Base-by-base conservation (phyloP, 2,113 vertebrate genomes). In the Pelmatolapia mariae region DNA sequence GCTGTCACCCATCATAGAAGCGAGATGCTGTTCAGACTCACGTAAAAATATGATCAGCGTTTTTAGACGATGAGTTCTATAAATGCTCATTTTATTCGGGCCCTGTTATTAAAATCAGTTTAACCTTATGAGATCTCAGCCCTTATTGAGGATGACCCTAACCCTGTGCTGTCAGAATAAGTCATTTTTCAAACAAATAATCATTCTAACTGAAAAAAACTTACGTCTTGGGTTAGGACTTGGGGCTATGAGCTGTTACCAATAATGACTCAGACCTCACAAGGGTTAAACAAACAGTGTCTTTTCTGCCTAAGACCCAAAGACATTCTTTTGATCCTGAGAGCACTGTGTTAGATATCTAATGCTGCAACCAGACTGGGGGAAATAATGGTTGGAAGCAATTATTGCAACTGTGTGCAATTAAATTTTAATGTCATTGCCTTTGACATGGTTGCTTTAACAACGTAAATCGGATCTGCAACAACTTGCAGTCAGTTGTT, bases 151-250 rank as follows among this genome's bases (percentile, higher is more conserved):
- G 40, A 73, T 0, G 22, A 73, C 22, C 40, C 40, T 47, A 45
- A 71, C 22, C 66, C 38, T 73, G 22, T 73, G n/a, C 22, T 16
- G 4, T 73, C n/a, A 73, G 66, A 73, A 73, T 73, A 6, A 24
- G 66, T 43, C n/a, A 3, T 71, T 71, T 71, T 24, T 71, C 38
- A 45, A 45, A 45, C 22, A 45, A 73, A 45, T 16, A 73, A 47
- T 47, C 38, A 47, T 26, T 45, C 0, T 29, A 73, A 73, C 40
- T 73, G 68, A 47, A 13, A n/a, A 47, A n/a, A 0, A 8, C 11
- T 33, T 50, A 76, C 2, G 1, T 18, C 3, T 78, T 50, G 73
- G 16, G 1, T 78, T 52, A 52, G 10, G 45, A 7, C 9, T 76
- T 0, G 15, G 24, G 24, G 71, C 71, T 78, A 50, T 5, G 10